Evolutionary conservation across 2,113 vertebrate genomes (phyloP).

Genomic region (Mus spicilegus): DNA sequence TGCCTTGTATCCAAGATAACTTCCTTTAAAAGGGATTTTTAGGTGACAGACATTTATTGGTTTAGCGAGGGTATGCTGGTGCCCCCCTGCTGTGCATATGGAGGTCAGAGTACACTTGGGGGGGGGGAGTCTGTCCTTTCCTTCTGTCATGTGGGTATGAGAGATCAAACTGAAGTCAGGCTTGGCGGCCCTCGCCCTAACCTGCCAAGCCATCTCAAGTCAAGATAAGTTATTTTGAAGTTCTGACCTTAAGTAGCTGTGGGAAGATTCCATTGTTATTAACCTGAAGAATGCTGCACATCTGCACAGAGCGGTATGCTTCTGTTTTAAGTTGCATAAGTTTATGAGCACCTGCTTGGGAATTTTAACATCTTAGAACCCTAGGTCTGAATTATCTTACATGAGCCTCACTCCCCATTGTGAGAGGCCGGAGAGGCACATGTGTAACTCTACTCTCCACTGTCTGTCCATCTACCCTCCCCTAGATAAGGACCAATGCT

Average conservation of each 20-base stretch:
- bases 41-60: background rate
- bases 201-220: background rate
- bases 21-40: background rate
- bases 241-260: too few species aligned
- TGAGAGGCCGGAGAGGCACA: background rate
- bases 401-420: rapidly evolving
- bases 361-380: background rate
- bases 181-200: background rate
- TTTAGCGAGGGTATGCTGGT: background rate
- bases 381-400: background rate
- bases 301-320: background rate
- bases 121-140: background rate
- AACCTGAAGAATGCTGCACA: too few species aligned
- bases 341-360: background rate
- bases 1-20: background rate
- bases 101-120: background rate
- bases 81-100: background rate
- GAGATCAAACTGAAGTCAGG: background rate
- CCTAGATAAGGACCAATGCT: background rate
- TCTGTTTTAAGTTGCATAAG: background rate
- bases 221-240: background rate
- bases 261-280: background rate
- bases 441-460: background rate
- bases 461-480: too few species aligned
- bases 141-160: background rate